phyloP scores from a whole-genome alignment of 1,140 invertebrate species.

The Adoxophyes honmai region DNA sequence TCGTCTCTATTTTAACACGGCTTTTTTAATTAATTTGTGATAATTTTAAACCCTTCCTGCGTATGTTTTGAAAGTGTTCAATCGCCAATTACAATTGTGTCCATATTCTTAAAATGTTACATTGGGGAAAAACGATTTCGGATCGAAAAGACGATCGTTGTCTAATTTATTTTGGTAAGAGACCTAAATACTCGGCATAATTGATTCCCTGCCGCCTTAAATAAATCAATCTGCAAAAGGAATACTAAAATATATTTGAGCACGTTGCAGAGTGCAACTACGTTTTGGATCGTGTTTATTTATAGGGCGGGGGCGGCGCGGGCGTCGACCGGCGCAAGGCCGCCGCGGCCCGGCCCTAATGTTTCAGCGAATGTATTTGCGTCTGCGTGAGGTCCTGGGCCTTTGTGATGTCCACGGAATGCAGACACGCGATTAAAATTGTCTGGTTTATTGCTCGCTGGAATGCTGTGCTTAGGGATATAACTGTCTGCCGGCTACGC shows the following conservation, averaged over 20 bases:
- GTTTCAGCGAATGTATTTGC: constrained; percentile 8
- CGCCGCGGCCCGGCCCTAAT: background rate
- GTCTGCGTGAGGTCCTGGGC: constrained; percentile 6
- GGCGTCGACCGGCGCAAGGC: constrained; percentile 10
- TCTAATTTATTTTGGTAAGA: no score
- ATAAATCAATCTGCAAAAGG: constrained; percentile 11
- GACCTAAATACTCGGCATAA: background rate
- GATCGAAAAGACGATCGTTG: no score
- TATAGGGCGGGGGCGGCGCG: constrained; percentile 13
- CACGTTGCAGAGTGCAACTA: constrained; percentile 15
- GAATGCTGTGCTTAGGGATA: background rate
- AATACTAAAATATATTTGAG: constrained; percentile 15
- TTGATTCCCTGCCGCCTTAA: constrained; percentile 1
- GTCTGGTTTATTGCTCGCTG: background rate
- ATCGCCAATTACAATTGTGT: no score
- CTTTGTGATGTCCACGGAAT: constrained; percentile 12
- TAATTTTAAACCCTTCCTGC: background rate
- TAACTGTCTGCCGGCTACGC: background rate
- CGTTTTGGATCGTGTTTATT: constrained; percentile 12
- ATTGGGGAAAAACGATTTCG: no score
- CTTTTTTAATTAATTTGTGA: constrained; percentile 9
- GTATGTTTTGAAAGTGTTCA: no score
- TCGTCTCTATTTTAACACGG: constrained; percentile 42
- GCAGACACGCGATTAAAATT: constrained; percentile 1
- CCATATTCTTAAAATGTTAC: no score